Base-by-base conservation (phyloP, 2,113 vertebrate species). In the Potamarius usumacintae region DNA sequence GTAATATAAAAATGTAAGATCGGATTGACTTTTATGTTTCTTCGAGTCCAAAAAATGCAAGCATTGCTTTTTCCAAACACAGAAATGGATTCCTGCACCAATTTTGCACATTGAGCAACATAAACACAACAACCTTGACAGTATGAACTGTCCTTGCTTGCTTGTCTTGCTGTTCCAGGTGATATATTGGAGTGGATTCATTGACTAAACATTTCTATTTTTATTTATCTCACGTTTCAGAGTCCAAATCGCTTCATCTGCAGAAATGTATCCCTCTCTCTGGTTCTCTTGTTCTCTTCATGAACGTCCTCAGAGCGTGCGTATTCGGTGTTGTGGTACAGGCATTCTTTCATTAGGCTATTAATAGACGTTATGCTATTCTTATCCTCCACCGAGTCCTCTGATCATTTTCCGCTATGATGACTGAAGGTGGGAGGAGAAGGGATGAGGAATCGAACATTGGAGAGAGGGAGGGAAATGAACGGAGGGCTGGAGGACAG, bases 331-430 rank as follows among this genome's bases (percentile, higher is more conserved):
- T 85, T 80, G 60, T 84, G 62, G 55, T 72, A 52, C 58, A 79
- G 48, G 65, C 88, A 74, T 89, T 82, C 62, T 87, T 87, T 87
- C 67, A 83, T 55, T 42, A 10, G 63, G n/a, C 65, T 91, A 87
- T 88, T 83, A 89, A 89, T 91, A 89, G 90, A 57, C 27, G 14
- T 52, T 4, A 52, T 50, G 82, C 85, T 89, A 91, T 91, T 91
- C 88, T 91, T 88, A 86, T 88, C 78, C 62, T 86, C 34, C 77
- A 58, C 74, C 7, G 17, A 30, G 82, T 89, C 76, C 71, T 87
- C 85, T 89, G 88, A 89, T 89, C 30, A 82, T 82, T 87, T 89
- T 90, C 55, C 7, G n/a, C 82, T 63, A 82, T 76, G 85, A 86
- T 85, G 87, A 88, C 63, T 62, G 85, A 79, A 85, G 62, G 79